Percentiles rank a stretch among this genome's conserved stretches.
These are phyloP conservation scores for Eulemur coronatus DNA, from an alignment of 2,797 vertebrate species.

Conservation along the genomic window DNA sequence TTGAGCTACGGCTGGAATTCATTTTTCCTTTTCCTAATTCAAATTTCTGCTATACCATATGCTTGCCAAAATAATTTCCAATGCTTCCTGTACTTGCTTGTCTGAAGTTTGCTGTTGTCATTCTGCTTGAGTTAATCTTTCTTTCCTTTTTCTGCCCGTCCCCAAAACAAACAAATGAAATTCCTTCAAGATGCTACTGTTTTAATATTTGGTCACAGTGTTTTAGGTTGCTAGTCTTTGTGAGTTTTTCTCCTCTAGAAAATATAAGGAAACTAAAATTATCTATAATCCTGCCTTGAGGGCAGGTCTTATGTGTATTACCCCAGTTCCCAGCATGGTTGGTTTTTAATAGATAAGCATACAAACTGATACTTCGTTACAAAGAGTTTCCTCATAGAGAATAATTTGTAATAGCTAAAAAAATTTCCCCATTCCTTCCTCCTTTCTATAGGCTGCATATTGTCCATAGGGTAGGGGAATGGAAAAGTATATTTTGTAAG, in stretches of 20 bases:
- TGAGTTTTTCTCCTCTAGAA: not conserved
- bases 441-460: not conserved
- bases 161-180: not conserved
- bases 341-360: not conserved
- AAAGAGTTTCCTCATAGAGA: not conserved
- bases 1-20: not conserved
- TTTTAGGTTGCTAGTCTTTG: not conserved
- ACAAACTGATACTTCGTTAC: not conserved
- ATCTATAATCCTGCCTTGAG: not conserved
- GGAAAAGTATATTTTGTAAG: slow-evolving; percentile 20
- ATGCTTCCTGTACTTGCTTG: not conserved
- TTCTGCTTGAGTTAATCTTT: not conserved
- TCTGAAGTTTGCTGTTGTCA: not conserved
- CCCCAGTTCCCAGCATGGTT: not conserved
- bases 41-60: not conserved
- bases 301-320: not conserved
- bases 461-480: not conserved
- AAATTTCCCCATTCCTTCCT: not conserved
- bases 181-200: not conserved
- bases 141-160: not conserved
- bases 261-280: not conserved
- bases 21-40: not conserved
- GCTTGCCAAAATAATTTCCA: not conserved
- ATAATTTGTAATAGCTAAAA: not conserved
- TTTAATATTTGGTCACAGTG: not conserved